Percentiles rank a stretch among this genome's conserved stretches.
These are phyloP conservation scores for Orestias chungarensis DNA, from an alignment of 2,797 vertebrate species.

Conservation along the genomic window DNA sequence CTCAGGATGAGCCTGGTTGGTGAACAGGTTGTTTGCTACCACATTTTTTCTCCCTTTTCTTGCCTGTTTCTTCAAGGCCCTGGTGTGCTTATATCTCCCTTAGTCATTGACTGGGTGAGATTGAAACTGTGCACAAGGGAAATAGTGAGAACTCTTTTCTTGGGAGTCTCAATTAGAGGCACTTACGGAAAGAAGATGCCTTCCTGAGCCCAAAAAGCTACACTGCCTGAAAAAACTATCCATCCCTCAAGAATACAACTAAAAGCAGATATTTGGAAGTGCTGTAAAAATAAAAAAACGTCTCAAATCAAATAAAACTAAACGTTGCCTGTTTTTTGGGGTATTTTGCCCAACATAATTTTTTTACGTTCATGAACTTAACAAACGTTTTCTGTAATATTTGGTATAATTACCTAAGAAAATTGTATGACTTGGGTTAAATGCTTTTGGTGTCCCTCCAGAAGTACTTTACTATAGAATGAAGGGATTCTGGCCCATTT, in stretches of 20 bases:
- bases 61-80: slow-evolving; percentile 14
- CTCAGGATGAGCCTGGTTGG: slow-evolving; percentile 14
- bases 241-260: background rate
- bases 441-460: background rate
- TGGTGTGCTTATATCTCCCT: slow-evolving; percentile 48
- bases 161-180: slow-evolving; percentile 57
- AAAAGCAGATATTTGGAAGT: background rate
- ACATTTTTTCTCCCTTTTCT: background rate
- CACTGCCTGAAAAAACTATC: slow-evolving; percentile 46
- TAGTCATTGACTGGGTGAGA: slow-evolving; percentile 56
- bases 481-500: background rate
- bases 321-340: background rate
- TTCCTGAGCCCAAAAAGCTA: slow-evolving; percentile 27
- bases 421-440: background rate
- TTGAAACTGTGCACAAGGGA: slow-evolving; percentile 59
- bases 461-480: background rate
- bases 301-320: background rate
- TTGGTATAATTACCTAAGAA: background rate
- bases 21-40: slow-evolving; percentile 67
- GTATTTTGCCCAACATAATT: no score
- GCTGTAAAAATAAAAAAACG: background rate
- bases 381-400: background rate
- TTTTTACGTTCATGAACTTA: background rate
- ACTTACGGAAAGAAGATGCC: slow-evolving; percentile 29
- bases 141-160: slow-evolving; percentile 57